These are phyloP conservation scores for Alligator mississippiensis DNA, from an alignment of 2,113 vertebrate genomes.

Conservation along the genomic window DNA sequence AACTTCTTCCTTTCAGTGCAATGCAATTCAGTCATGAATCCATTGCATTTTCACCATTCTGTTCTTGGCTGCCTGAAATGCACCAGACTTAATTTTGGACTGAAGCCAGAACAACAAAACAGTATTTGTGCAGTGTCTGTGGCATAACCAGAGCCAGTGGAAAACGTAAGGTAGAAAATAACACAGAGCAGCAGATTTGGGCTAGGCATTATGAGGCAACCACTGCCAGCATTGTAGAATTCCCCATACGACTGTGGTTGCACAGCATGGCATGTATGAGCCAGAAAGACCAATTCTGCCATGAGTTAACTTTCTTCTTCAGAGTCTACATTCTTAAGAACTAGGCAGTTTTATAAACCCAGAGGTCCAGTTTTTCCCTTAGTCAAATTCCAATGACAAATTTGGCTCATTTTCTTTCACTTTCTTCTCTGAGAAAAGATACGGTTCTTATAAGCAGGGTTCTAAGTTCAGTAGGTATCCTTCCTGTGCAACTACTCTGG, in stretches of 20 bases:
- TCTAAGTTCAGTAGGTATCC: not conserved
- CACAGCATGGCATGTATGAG: not conserved
- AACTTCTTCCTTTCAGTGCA: conserved; percentile 69
- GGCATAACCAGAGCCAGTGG: conserved; percentile 28
- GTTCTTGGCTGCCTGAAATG: conserved; percentile 28
- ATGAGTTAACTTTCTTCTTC: not conserved
- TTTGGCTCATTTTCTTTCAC: not conserved
- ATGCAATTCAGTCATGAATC: conserved; percentile 24
- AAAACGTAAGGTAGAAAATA: not conserved
- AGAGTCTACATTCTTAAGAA: not conserved
- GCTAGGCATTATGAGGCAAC: not conserved
- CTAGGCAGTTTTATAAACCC: not conserved
- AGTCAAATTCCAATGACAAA: not conserved
- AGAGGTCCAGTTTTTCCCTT: not conserved
- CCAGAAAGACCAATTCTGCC: not conserved
- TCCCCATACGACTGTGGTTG: not conserved
- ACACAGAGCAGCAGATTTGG: accelerated
- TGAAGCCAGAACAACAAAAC: not conserved
- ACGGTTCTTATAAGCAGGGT: no score
- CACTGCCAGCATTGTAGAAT: not conserved
- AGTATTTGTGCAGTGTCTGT: not conserved
- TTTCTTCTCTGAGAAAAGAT: no score
- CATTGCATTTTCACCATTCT: conserved; percentile 25
- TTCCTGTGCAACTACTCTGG: not conserved
- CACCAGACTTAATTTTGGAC: conserved; percentile 16